A percentile compares a stretch with the other conserved stretches of the same genome.
These are phyloP conservation scores for Drosophila melanogaster DNA, from an alignment of 1,140 invertebrate genomes.

Conservation along the genomic window DNA sequence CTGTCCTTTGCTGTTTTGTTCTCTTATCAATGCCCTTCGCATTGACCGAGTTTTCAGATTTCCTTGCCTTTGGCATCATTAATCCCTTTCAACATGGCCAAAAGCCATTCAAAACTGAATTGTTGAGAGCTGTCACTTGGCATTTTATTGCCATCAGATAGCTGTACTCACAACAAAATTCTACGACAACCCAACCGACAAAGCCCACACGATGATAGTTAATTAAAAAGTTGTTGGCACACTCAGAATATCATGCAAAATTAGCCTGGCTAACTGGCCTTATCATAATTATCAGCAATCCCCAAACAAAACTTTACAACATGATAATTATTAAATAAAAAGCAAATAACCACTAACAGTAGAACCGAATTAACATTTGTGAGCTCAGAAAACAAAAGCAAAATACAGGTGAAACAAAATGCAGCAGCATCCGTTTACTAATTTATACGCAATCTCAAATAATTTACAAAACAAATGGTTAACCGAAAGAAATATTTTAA, in stretches of 20 bases:
- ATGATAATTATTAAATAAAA: neutral
- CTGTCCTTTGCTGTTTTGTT: neutral
- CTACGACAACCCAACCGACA: constrained; percentile 7
- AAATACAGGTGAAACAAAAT: neutral
- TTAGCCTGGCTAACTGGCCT: neutral
- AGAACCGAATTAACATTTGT: neutral
- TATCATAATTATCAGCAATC: constrained; percentile 10
- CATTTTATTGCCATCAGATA: constrained; percentile 3
- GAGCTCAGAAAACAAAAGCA: neutral
- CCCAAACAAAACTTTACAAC: constrained; percentile 10
- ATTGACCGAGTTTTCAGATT: constrained; percentile 31
- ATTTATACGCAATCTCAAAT: neutral
- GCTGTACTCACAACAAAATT: constrained; percentile 10
- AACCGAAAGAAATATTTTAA: neutral
- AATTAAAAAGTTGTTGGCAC: constrained; percentile 2
- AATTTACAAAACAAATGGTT: neutral
- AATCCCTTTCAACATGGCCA: neutral
- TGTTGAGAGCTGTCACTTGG: constrained; percentile 31
- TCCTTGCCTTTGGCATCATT: neutral
- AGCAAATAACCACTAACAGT: neutral
- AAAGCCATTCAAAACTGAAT: constrained; percentile 9
- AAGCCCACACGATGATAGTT: constrained; percentile 30
- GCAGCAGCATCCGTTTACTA: constrained; percentile 3
- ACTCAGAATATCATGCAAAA: constrained; percentile 1
- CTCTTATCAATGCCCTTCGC: constrained; percentile 43